Evolutionary conservation across 1,140 invertebrate genomes (phyloP), one percentile per base, ranked within the genome.

Genomic region (Melanaphis sacchari): DNA sequence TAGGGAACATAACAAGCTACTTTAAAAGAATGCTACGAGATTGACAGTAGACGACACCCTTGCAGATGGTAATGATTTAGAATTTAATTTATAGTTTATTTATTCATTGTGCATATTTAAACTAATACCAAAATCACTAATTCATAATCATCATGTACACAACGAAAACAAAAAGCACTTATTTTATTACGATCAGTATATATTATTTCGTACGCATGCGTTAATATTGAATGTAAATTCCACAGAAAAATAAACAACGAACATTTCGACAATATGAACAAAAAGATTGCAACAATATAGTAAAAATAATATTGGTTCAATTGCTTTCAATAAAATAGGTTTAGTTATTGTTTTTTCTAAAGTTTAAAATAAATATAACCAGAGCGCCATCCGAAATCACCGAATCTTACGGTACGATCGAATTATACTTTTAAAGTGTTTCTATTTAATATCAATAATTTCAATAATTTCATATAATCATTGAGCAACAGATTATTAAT

Each of bases 291-390:
- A n/a, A 76, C 81, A 36, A 38, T 82, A 82, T 82, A 18, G 82
- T 85, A 85, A 41, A 43, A 85, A 85, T 9, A 85, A 85, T 85
- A 85, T 85, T 85, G 38, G 24, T 85, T 85, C 7, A 85, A 31
- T 24, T 43, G 40, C 40, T 85, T 85, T 85, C 24, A 40, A 43
- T 85, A 41, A 40, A 41, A 85, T 41, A 41, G 38, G 40, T 43
- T 40, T 40, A 85, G 38, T 41, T 43, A 40, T 85, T 85, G 40
- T 85, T 85, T 43, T 41, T 11, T 85, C 40, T 82, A 22, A 49
- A 49, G 36, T 40, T 1, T 15, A 41, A 41, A 41, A 26, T 24
- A 11, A 24, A 38, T 7, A 82, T 38, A 82, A 9, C 22, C 38
- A 82, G 21, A 40, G 38, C 21, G 7, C 21, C 38, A 9, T 24